Evolutionary conservation across 2,797 vertebrate genomes (phyloP), one percentile per base, ranked within the genome.

Genomic region (Malurus splendens): DNA sequence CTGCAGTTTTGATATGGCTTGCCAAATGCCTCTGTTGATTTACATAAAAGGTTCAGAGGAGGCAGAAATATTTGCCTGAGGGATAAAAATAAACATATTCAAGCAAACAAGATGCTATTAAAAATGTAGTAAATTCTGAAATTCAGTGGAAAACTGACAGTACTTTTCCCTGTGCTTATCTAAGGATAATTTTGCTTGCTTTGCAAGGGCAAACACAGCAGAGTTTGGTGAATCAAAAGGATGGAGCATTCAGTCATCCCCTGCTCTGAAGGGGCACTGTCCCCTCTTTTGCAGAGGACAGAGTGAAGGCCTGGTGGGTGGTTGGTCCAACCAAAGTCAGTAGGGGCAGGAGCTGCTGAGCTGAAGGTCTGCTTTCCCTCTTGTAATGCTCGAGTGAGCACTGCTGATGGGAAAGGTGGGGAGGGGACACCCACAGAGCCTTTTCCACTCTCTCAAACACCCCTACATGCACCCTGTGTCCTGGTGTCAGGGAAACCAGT

Each of bases 1-100:
- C 87, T 87, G 71, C 57, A 87, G 85, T 90, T 95, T 89, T 87
- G 85, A 79, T 94, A 76, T 7, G 41, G 74, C 74, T 91, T 94
- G 89, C 95, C 94, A 95, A 95, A 71, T 84, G 71, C 87, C 68
- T 93, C 80, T 0, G 3, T 83, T 93, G 87, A 92, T 93, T 94
- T 94, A 76, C 92, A 92, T 87, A 70, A 86, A 92, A 92, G 65
- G 89, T 87, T 90, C 87, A 86, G 74, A 82, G 71, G 56, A 87
- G 56, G 71, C 74, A 93, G 85, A 95, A 95, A 93, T 90, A 90
- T 92, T 95, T 95, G 85, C 87, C 74, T 89, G 56, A 83, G 74
- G 71, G 71, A 93, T 87, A 91, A 94, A 95, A 95, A 91, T 92
- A 92, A 93, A 90, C 54, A 79, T 56, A 92, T 71, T 87, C 87